These are phyloP conservation scores for Stenurella melanura DNA, from an alignment of 2,888 invertebrate species.

Conservation along the genomic window DNA sequence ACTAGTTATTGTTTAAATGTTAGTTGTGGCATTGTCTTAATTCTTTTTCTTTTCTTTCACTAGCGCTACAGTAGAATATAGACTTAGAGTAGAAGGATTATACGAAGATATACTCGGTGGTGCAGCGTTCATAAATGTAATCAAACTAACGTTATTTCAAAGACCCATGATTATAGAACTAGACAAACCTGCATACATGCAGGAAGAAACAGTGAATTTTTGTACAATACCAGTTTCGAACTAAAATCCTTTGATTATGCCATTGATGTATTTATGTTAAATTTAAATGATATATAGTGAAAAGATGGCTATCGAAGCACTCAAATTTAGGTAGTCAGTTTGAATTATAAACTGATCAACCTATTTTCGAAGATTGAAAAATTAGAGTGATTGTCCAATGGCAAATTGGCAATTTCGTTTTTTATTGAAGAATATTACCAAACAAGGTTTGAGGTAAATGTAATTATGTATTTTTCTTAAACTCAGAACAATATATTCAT, in stretches of 20 bases:
- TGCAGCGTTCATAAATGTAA: constrained; percentile 92
- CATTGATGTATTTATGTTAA: constrained; percentile 93
- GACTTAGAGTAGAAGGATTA: constrained; percentile 76
- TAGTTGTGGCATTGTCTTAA: no score
- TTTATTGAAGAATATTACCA: constrained; percentile 96
- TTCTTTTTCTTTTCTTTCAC: constrained; percentile 77
- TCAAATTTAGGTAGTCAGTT: constrained; percentile 93
- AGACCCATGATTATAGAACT: constrained; percentile 96
- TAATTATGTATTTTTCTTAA: constrained; percentile 96
- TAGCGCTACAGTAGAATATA: constrained; percentile 88
- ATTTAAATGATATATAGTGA: constrained; percentile 92
- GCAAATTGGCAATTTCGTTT: constrained; percentile 90
- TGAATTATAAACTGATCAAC: constrained; percentile 92
- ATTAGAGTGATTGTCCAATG: constrained; percentile 92
- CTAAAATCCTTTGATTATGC: constrained; percentile 93
- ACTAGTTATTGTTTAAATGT: no score
- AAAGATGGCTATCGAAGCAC: constrained; percentile 95
- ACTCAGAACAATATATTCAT: constrained; percentile 87
- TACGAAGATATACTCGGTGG: constrained; percentile 88
- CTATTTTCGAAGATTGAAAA: constrained; percentile 93
- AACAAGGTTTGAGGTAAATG: constrained; percentile 95
- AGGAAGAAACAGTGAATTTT: constrained; percentile 92
- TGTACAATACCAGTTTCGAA: constrained; percentile 93
- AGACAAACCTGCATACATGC: constrained; percentile 96
- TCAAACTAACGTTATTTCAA: constrained; percentile 87